Base-by-base conservation (phyloP, 2,113 vertebrate species). In the Pedetes capensis region DNA sequence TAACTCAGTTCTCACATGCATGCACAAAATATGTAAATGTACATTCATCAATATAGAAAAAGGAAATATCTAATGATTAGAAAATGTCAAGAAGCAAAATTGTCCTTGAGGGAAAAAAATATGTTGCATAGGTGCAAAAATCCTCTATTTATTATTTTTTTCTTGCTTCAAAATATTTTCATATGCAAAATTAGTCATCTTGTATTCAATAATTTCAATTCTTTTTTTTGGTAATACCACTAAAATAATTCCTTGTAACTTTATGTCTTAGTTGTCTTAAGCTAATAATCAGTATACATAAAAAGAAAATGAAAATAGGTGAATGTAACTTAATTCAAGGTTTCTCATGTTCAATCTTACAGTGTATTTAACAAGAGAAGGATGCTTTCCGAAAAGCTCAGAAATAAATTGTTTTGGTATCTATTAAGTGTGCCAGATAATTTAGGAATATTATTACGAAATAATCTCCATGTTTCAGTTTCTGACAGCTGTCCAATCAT, bases 211-310 rank as follows among this genome's bases (percentile, higher is more conserved):
- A 49, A 53, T 47, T 95, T 63, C 66, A 34, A 87, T 82, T 94
- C 84, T 76, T 57, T 95, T 80, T 34, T 66, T 55, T 92, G n/a
- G 83, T 81, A 37, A n/a, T 86, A 78, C 75, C 39, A 69, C 82
- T 87, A 89, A 91, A 93, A 84, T 69, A 57, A 74, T 71, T 94
- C 55, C 74, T 39, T 75, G 80, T 89, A 89, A 90, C 14, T 92
- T 82, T 63, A 22, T 79, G 29, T 42, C 18, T 18, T 76, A 49
- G 3, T 78, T 81, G 11, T 84, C 61, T 63, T 34, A 92, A 57
- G 13, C 9, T 81, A 94, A 74, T 94, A 79, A 94, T 75, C 32
- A 89, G 63, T 92, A 87, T n/a, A 75, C n/a, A 90, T 42, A 53
- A 91, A 90, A 79, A 51, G 64, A 88, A 96, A 93, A 42, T 94